Base-by-base conservation (phyloP, 1,140 invertebrate genomes). In the Laupala kohalensis region DNA sequence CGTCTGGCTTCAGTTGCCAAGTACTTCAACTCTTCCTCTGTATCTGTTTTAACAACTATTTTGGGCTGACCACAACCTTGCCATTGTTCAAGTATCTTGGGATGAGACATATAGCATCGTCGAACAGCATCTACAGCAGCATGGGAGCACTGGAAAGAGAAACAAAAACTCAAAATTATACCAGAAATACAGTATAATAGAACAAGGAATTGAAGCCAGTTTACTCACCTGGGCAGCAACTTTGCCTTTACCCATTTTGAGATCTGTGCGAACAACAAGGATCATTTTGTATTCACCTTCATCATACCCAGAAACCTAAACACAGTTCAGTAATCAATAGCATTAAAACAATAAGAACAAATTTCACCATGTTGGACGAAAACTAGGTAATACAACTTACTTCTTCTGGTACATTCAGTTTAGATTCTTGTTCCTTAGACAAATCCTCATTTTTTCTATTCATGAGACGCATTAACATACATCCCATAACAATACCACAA, bases 241-340 rank as follows among this genome's bases (percentile, higher is more conserved):
- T 77, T 86, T 86, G 64, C 86, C 86, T 80, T 85, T 86, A 5
- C 83, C 83, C 86, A 87, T 87, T 72, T 85, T 84, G 5, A 87
- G 76, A 77, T 87, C 85, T 73, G 76, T 83, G 67, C 84, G 76
- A 15, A 86, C 83, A 53, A 87, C 82, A 53, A 87, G 74, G 0
- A 85, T 82, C 78, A 87, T 73, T 77, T 83, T 87, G 69, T 53
- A 70, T 6, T 64, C 30, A 24, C 53, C 69, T 23, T 68, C 67
- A 68, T 23, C 67, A 68, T 37, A 15, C 12, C 67, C 19, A 23
- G 13, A 5, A 6, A 29, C 26, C 67, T 68, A 23, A 68, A 68
- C 37, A 53, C 37, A 53, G 19, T 53, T 53, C 37, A 13, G 4
- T 19, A 53, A 2, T 53, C n/a, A n/a, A n/a, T n/a, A n/a, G n/a